phyloP scores from a whole-genome alignment of 2,888 invertebrate genomes.

The Latrodectus hesperus region DNA sequence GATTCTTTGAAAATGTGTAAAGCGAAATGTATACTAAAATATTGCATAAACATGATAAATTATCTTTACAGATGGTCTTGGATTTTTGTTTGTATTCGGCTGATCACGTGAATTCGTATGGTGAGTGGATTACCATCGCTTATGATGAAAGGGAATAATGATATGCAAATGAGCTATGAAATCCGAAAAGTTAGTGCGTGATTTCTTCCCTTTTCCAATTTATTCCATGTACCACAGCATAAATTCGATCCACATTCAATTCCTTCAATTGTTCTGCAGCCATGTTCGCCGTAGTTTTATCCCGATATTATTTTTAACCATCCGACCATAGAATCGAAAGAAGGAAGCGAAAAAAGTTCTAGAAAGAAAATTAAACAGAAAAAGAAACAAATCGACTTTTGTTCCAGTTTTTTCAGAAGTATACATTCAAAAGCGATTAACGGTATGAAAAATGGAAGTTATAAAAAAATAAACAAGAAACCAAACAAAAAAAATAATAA shows the following conservation, averaged over 20 bases:
- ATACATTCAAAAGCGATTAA: conserved; percentile 5
- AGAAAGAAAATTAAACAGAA: neutral
- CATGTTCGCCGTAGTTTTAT: neutral
- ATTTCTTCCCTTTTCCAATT: neutral
- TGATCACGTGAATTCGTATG: too few species aligned
- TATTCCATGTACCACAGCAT: too few species aligned
- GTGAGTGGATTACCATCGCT: neutral
- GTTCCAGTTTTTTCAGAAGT: neutral
- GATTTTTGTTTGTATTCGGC: too few species aligned
- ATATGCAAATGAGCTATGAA: neutral
- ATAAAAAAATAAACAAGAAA: neutral
- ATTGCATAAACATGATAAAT: too few species aligned
- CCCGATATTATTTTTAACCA: neutral
- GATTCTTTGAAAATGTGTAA: too few species aligned
- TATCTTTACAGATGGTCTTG: too few species aligned
- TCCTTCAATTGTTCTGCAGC: neutral
- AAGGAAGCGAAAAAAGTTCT: neutral
- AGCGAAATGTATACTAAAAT: too few species aligned
- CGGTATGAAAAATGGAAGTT: neutral
- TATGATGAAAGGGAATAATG: neutral
- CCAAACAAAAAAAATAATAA: neutral
- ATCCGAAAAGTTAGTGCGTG: neutral
- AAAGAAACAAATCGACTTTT: neutral
- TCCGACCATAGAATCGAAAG: neutral
- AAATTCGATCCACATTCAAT: neutral